Percentiles rank a stretch among this genome's conserved stretches.
Conservation (phyloP, 2,797 vertebrate species). For the Sebastolobus alascanus region DNA sequence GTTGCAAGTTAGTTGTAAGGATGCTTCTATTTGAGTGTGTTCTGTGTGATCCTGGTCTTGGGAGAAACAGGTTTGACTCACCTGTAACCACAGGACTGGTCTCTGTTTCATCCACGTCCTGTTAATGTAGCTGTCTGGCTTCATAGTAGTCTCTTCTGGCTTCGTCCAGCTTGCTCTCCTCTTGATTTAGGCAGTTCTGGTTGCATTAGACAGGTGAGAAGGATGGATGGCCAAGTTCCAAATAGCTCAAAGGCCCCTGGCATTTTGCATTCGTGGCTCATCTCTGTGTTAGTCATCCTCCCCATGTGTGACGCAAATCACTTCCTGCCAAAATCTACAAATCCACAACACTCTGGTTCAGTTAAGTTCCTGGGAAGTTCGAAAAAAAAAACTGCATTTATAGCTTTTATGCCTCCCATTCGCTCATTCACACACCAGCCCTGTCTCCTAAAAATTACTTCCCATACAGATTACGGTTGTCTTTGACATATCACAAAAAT, state of each 20-base stretch:
- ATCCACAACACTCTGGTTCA: no score
- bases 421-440: no score
- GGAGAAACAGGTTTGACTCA: background rate
- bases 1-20: background rate
- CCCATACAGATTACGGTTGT: no score
- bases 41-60: background rate
- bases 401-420: background rate
- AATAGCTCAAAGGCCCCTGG: background rate
- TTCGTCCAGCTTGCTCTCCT: background rate
- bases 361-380: background rate
- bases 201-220: background rate
- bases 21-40: background rate
- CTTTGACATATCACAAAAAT: no score
- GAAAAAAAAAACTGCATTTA: background rate
- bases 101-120: background rate
- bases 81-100: background rate
- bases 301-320: no score
- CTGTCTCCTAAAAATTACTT: no score
- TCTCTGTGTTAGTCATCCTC: no score
- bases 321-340: no score
- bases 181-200: background rate
- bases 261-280: background rate
- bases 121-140: background rate
- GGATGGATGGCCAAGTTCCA: background rate
- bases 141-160: background rate